Evolutionary conservation across 1,140 invertebrate species (phyloP).

Genomic region (Heliothis virescens): DNA sequence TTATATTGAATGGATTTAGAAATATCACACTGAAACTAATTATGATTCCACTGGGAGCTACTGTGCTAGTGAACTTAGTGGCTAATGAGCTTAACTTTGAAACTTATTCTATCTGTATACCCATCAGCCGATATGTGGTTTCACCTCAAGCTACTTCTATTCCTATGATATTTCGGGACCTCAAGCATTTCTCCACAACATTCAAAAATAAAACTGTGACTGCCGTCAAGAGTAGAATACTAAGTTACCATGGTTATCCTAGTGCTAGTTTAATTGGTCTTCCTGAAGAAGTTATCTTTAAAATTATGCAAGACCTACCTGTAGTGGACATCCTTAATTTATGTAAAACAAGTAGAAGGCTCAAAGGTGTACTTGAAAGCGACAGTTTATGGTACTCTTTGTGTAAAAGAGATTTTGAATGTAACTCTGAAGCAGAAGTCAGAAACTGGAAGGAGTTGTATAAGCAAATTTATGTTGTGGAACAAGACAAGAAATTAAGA

Average conservation of each 20-base stretch:
- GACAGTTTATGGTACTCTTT: constrained; percentile 73
- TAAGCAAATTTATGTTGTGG: constrained; percentile 53
- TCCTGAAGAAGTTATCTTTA: constrained; percentile 75
- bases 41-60: constrained; percentile 68
- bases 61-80: constrained; percentile 70
- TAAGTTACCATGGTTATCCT: constrained; percentile 71
- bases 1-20: constrained; percentile 67
- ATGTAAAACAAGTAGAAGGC: constrained; percentile 68
- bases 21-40: constrained; percentile 66
- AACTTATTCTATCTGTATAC: constrained; percentile 74
- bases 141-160: constrained; percentile 65
- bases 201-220: constrained; percentile 74
- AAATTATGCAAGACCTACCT: constrained; percentile 67
- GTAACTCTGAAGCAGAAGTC: constrained; percentile 42
- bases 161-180: constrained; percentile 74
- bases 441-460: constrained; percentile 68
- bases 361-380: constrained; percentile 62
- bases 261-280: constrained; percentile 79
- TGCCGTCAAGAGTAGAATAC: constrained; percentile 74
- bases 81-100: constrained; percentile 68
- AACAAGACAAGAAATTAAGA: constrained; percentile 56
- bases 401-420: constrained; percentile 70
- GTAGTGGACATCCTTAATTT: constrained; percentile 66
- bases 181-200: constrained; percentile 67
- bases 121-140: constrained; percentile 71